phyloP scores from a whole-genome alignment of 2,113 vertebrate genomes.

The Bungarus multicinctus region DNA sequence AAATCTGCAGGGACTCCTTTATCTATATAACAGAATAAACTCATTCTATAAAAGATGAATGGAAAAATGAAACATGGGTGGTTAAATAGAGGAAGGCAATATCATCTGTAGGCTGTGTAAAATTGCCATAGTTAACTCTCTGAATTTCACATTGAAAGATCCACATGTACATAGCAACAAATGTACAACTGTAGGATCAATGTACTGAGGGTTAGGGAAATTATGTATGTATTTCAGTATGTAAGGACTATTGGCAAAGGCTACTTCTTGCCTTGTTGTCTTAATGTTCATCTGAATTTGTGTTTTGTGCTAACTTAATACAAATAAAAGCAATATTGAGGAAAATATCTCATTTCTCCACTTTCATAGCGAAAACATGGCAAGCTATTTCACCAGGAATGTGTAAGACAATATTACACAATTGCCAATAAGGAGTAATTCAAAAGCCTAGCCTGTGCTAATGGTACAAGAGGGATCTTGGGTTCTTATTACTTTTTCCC shows the following conservation, averaged over 20 bases:
- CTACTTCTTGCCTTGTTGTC: not conserved
- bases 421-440: not conserved
- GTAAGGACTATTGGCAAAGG: conserved; percentile 13
- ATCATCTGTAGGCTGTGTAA: not conserved
- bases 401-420: not conserved
- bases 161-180: not conserved
- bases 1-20: not conserved
- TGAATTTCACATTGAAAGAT: not conserved
- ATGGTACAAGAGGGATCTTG: not conserved
- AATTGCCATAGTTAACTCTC: not conserved
- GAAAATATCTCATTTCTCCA: not conserved
- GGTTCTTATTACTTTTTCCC: not conserved
- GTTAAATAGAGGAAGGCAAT: not conserved
- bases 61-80: not conserved
- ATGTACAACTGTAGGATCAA: not conserved
- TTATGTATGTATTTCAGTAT: conserved; percentile 5
- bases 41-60: not conserved
- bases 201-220: not conserved
- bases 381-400: not conserved
- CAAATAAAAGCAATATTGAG: not conserved
- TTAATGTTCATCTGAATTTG: not conserved
- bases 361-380: not conserved
- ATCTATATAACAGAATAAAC: not conserved
- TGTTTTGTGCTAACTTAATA: not conserved
- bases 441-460: not conserved